Conservation (phyloP, 2,888 invertebrate genomes). For the Alitta virens region DNA sequence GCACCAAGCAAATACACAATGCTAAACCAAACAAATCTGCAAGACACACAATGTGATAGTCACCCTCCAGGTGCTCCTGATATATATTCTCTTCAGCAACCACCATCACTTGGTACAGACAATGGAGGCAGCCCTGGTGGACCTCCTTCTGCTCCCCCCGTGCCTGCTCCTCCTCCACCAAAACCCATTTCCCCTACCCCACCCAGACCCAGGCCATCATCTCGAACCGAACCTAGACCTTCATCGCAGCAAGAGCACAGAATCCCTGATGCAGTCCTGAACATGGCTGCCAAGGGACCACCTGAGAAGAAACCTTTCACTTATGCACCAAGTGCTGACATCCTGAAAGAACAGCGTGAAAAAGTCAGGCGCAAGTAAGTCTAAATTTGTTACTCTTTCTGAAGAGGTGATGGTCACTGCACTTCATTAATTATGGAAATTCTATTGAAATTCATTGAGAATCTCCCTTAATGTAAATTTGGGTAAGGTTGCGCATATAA, state of each 20-base stretch:
- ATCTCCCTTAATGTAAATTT: no score
- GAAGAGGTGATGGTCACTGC: no score
- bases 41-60: not conserved
- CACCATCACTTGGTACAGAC: not conserved
- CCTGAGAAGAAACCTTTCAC: slow-evolving; percentile 32
- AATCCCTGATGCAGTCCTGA: slow-evolving; percentile 33
- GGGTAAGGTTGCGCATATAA: no score
- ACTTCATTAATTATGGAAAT: no score
- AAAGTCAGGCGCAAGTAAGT: slow-evolving; percentile 30
- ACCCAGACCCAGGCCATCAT: not conserved
- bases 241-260: slow-evolving; percentile 1
- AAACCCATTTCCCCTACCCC: not conserved
- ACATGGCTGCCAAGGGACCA: slow-evolving; percentile 32
- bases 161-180: not conserved
- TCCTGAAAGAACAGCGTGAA: slow-evolving; percentile 31
- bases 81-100: not conserved
- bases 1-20: no score
- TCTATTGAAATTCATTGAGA: no score
- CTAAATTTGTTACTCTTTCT: not conserved
- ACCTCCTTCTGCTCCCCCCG: not conserved
- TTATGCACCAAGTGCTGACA: slow-evolving; percentile 31
- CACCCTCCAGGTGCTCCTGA: not conserved
- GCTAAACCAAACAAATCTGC: no score
- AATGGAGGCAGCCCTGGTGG: not conserved
- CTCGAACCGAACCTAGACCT: not conserved